These are phyloP conservation scores for Liodrosophila aerea DNA, from an alignment of 2,888 invertebrate species.

Conservation along the genomic window DNA sequence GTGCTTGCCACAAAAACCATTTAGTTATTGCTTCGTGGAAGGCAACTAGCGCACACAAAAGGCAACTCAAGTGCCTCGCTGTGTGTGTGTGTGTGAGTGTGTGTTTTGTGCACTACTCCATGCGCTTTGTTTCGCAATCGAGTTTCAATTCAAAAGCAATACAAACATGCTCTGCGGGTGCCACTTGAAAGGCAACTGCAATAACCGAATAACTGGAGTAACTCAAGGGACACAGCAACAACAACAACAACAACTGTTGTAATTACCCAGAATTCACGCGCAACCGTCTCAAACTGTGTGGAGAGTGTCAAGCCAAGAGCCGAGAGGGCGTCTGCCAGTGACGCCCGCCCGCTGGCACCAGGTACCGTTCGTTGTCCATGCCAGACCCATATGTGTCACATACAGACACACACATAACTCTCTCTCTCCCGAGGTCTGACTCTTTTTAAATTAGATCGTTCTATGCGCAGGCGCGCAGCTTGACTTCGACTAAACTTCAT, in stretches of 20 bases:
- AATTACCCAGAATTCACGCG: constrained; percentile 74
- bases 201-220: constrained; percentile 4
- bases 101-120: constrained; percentile 9
- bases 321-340: constrained; percentile 42
- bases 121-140: constrained; percentile 69
- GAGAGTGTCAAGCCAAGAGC: constrained; percentile 38
- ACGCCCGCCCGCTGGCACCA: constrained; percentile 52
- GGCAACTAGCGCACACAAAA: constrained; percentile 56
- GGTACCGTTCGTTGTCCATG: constrained; percentile 27
- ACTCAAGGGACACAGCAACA: constrained; percentile 41
- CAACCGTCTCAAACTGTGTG: constrained; percentile 19
- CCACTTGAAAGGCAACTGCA: constrained; percentile 56
- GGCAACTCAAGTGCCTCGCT: constrained; percentile 42
- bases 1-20: constrained; percentile 28
- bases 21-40: constrained; percentile 71
- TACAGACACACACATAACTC: constrained; percentile 55
- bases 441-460: constrained; percentile 6
- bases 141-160: constrained; percentile 76
- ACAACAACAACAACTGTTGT: constrained; percentile 31
- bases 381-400: constrained; percentile 59
- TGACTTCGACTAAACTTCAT: constrained; percentile 45
- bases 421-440: background rate
- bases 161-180: constrained; percentile 73
- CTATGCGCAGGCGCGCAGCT: constrained; percentile 72
- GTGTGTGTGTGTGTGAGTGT: background rate